phyloP scores from a whole-genome alignment of 2,113 vertebrate genomes.

The Ptilonorhynchus violaceus region DNA sequence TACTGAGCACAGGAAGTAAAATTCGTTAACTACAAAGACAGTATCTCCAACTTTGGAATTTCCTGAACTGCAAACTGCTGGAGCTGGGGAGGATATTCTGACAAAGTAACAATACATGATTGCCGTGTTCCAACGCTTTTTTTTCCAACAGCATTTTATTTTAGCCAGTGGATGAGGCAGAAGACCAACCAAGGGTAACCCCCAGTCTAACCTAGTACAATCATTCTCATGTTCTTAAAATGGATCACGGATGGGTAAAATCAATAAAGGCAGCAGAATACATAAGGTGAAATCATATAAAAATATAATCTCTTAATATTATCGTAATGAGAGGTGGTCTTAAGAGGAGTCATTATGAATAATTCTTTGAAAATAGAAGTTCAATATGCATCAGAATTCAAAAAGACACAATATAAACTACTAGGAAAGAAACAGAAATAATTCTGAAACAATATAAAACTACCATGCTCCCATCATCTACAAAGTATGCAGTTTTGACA shows the following conservation, averaged over 20 bases:
- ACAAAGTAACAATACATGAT: background rate
- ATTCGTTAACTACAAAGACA: slow-evolving; percentile 37
- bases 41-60: slow-evolving; percentile 38
- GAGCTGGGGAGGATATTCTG: background rate
- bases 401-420: background rate
- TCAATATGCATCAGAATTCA: background rate
- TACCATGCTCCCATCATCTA: background rate
- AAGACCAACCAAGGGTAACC: background rate
- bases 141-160: background rate
- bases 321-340: background rate
- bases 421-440: background rate
- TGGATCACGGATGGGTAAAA: background rate
- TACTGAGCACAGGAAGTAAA: slow-evolving; percentile 24
- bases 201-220: background rate
- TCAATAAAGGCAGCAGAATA: background rate
- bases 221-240: background rate
- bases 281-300: background rate
- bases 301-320: background rate
- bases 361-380: background rate
- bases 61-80: slow-evolving; percentile 44
- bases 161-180: background rate
- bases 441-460: background rate
- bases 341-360: background rate
- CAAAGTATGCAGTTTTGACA: background rate
- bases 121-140: background rate